phyloP scores from a whole-genome alignment of 1,140 invertebrate genomes.

The Paracyclopina nana region DNA sequence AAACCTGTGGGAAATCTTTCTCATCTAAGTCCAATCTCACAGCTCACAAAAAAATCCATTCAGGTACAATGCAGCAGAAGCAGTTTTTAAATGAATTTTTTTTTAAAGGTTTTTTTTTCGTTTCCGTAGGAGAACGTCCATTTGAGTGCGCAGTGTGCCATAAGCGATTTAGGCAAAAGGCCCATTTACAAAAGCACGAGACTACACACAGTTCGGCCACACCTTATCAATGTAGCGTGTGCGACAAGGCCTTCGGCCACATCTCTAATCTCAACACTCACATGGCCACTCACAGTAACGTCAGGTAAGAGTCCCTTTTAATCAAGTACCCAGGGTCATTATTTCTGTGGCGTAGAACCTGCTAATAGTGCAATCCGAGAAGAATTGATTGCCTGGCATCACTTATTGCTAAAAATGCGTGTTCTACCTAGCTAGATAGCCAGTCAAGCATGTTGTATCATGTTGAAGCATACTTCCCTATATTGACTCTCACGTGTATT shows the following conservation, averaged over 20 bases:
- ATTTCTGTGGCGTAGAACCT: not conserved
- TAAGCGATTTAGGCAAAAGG: slow-evolving; percentile 15
- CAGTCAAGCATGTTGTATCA: too few relatives aligned
- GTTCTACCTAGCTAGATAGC: too few relatives aligned
- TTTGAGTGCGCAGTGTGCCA: slow-evolving; percentile 16
- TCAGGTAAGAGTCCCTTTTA: slow-evolving; percentile 7
- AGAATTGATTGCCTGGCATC: not conserved
- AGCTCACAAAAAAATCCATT: slow-evolving; percentile 17
- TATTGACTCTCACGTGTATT: too few relatives aligned
- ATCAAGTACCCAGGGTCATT: not conserved
- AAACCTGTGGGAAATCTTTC: slow-evolving; percentile 13
- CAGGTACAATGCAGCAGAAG: not conserved
- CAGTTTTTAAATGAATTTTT: not conserved
- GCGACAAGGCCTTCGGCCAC: slow-evolving; percentile 16
- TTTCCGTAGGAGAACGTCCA: slow-evolving; percentile 13
- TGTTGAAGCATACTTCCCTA: too few relatives aligned
- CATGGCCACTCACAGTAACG: slow-evolving; percentile 14
- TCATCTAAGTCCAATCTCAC: slow-evolving; percentile 17
- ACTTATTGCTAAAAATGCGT: too few relatives aligned
- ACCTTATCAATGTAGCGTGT: slow-evolving; percentile 12
- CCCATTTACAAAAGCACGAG: slow-evolving; percentile 16
- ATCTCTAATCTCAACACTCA: slow-evolving; percentile 16
- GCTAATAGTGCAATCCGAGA: not conserved
- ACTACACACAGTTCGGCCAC: slow-evolving; percentile 17
- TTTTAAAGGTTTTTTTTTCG: not conserved